These are phyloP conservation scores for Brachyrhaphis roseni DNA, from an alignment of 2,797 vertebrate genomes.

Conservation along the genomic window DNA sequence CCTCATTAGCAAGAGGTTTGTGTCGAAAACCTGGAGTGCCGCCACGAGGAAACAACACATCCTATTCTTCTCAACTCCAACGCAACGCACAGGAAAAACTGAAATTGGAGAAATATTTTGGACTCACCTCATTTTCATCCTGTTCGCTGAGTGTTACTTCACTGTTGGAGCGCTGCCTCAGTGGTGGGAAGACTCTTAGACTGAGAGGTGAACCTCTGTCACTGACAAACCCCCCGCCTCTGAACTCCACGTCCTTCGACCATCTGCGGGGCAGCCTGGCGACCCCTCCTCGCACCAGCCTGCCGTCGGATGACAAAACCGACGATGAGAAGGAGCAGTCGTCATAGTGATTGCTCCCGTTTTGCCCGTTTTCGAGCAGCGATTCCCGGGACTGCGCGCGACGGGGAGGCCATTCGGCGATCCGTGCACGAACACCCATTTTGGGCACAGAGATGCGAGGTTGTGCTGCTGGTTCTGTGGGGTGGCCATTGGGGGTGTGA, in stretches of 20 bases:
- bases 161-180: slow-evolving; percentile 91
- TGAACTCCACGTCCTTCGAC: slow-evolving; percentile 87
- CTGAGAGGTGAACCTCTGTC: slow-evolving; percentile 68
- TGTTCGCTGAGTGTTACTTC: slow-evolving; percentile 93
- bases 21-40: neutral
- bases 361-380: slow-evolving; percentile 81
- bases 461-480: slow-evolving; percentile 44
- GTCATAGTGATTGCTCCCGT: slow-evolving; percentile 65
- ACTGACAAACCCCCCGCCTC: slow-evolving; percentile 72
- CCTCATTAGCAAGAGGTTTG: slow-evolving; percentile 1
- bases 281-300: slow-evolving; percentile 63
- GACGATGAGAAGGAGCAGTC: slow-evolving; percentile 56
- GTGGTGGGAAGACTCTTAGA: slow-evolving; percentile 76
- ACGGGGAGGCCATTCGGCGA: slow-evolving; percentile 93
- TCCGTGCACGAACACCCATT: slow-evolving; percentile 93
- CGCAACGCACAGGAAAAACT: neutral
- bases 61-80: neutral
- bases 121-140: slow-evolving; percentile 80
- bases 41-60: slow-evolving; percentile 4
- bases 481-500: slow-evolving; percentile 81
- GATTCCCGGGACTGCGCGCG: slow-evolving; percentile 85
- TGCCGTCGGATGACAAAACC: slow-evolving; percentile 53
- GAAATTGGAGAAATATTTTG: neutral
- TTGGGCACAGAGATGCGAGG: slow-evolving; percentile 87
- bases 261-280: slow-evolving; percentile 80